These are phyloP conservation scores for Onychostruthus taczanowskii DNA, from an alignment of 2,113 vertebrate species.

Conservation along the genomic window DNA sequence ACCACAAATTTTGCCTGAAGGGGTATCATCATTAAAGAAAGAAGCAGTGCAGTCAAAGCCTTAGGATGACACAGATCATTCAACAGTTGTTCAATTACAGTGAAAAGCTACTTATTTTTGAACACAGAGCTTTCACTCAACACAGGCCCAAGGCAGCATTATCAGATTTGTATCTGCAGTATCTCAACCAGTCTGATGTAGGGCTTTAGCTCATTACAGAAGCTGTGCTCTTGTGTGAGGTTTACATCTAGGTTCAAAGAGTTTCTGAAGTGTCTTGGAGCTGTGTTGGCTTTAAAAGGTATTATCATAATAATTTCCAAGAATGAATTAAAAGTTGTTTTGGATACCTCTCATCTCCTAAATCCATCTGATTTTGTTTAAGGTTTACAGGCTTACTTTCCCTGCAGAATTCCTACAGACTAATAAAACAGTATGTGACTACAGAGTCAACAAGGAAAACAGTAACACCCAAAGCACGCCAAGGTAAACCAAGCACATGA, in stretches of 20 bases:
- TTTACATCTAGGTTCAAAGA: neutral
- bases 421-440: neutral
- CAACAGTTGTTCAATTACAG: constrained; percentile 37
- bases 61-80: constrained; percentile 14
- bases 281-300: neutral
- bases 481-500: neutral
- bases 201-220: neutral
- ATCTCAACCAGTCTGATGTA: neutral
- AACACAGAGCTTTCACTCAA: constrained; percentile 28
- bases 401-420: neutral
- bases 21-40: constrained; percentile 1
- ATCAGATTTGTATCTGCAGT: neutral
- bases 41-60: neutral
- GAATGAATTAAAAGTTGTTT: neutral
- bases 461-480: neutral
- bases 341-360: neutral
- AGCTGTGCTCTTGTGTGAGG: neutral
- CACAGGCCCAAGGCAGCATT: neutral
- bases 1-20: neutral
- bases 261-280: neutral
- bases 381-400: neutral
- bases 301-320: neutral
- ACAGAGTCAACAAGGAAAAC: neutral
- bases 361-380: neutral
- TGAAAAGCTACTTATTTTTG: constrained; percentile 23